Evolutionary conservation across 2,888 invertebrate species (phyloP), one percentile per base, ranked within the genome.

Genomic region (Plebejus argus): DNA sequence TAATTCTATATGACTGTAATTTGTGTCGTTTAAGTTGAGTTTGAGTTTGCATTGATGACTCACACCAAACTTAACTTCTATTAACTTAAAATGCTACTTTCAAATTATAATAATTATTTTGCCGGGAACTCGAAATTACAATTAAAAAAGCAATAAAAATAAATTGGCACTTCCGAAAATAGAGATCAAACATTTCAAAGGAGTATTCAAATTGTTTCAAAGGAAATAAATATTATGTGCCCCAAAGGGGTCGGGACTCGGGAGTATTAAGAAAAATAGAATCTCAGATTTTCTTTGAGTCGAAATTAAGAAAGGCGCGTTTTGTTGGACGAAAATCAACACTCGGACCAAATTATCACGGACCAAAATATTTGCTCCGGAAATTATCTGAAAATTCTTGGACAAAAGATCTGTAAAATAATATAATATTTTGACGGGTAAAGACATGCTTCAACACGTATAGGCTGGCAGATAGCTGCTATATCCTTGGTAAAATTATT

Each of bases 341-440:
- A 76, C 35, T n/a, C n/a, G n/a, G 76, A 61, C 58, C 20, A 76
- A 76, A 76, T 77, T 71, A 71, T 53, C 20, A n/a, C 33, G 53
- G 70, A 20, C 53, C 33, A 71, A 71, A 56, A 71, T 71, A 56
- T 77, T 77, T 76, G 53, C 15, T 33, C 70, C 20, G 10, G 45
- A n/a, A 76, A 76, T 70, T 53, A n/a, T 45, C 45, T 10, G 45
- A 0, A 10, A 10, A 45, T 45, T 10, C 10, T 53, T 72, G 10
- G n/a, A 58, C 58, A 58, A 58, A 18, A 6, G 53, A 53, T 1
- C 39, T 7, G 35, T 33, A 35, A 8, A 7, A 35, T 7, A 39
- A 28, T 28, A 28, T n/a, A 28, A 28, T 28, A 28, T 28, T 28
- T 28, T 2, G 28, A 28, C 28, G 28, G 28, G 1, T 28, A 0